These are phyloP conservation scores for Abramis brama DNA, from an alignment of 2,113 vertebrate species.

Conservation along the genomic window DNA sequence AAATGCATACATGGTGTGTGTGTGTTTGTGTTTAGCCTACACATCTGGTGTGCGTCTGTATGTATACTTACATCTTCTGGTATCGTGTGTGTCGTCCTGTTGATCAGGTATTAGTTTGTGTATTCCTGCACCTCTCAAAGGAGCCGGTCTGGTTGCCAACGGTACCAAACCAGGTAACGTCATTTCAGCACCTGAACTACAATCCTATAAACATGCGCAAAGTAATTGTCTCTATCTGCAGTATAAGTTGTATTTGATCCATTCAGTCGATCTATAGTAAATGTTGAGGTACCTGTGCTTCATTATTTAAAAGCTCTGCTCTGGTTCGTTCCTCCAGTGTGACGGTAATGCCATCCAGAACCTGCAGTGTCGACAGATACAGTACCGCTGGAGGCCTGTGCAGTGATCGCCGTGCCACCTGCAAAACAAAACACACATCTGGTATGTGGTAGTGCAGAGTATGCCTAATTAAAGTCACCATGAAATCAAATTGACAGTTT, in stretches of 20 bases:
- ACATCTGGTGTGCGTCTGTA: constrained; percentile 8
- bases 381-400: constrained; percentile 78
- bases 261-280: not conserved
- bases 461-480: not conserved
- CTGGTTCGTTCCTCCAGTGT: constrained; percentile 80
- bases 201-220: constrained; percentile 47
- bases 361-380: constrained; percentile 77
- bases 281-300: constrained; percentile 68
- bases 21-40: not conserved
- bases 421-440: constrained; percentile 45
- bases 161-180: constrained; percentile 67
- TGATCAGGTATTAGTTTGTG: constrained; percentile 64
- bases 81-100: constrained; percentile 69
- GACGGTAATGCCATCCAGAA: constrained; percentile 80
- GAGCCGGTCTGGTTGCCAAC: constrained; percentile 62
- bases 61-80: constrained; percentile 64
- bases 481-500: too few species aligned
- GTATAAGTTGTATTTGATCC: constrained; percentile 5
- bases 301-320: constrained; percentile 75
- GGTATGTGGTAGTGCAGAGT: not conserved
- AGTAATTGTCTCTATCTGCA: not conserved
- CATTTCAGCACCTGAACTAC: constrained; percentile 64
- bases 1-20: not conserved
- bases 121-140: constrained; percentile 69
- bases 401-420: constrained; percentile 78